Percentiles rank a stretch among this genome's conserved stretches.
phyloP scores from a whole-genome alignment of 2,113 vertebrate genomes.

The Cairina moschata region DNA sequence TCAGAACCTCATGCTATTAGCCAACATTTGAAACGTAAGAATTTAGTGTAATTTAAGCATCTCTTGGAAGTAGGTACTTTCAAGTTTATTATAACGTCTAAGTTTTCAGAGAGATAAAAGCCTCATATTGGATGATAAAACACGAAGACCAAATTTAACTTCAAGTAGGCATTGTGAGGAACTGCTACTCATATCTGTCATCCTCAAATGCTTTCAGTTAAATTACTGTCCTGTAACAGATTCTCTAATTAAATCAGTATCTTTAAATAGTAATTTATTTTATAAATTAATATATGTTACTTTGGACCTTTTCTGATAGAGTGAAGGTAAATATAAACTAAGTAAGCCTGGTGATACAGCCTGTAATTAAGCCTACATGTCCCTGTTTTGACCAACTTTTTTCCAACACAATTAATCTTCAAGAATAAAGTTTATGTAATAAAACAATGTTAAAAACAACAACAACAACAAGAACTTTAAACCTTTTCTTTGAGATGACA shows the following conservation, averaged over 20 bases:
- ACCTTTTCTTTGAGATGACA: neutral
- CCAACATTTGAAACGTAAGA: neutral
- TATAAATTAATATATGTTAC: neutral
- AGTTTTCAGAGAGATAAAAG: neutral
- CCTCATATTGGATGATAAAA: neutral
- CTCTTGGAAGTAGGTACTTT: neutral
- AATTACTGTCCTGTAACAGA: neutral
- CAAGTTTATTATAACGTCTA: neutral
- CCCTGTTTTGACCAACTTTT: neutral
- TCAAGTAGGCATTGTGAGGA: neutral
- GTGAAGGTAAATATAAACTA: neutral
- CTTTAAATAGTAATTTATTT: neutral
- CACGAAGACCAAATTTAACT: neutral
- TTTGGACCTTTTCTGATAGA: neutral
- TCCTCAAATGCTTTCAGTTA: neutral
- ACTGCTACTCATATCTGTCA: neutral
- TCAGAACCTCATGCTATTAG: neutral
- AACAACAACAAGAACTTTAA: no score
- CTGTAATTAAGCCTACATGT: neutral
- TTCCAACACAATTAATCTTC: neutral
- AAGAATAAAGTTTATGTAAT: neutral
- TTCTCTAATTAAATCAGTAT: neutral
- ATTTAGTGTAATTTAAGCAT: neutral
- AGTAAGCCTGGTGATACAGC: neutral
- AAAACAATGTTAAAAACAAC: neutral